Evolutionary conservation across 2,797 vertebrate species (phyloP), one percentile per base, ranked within the genome.

Genomic region (Lacerta bilineata): DNA sequence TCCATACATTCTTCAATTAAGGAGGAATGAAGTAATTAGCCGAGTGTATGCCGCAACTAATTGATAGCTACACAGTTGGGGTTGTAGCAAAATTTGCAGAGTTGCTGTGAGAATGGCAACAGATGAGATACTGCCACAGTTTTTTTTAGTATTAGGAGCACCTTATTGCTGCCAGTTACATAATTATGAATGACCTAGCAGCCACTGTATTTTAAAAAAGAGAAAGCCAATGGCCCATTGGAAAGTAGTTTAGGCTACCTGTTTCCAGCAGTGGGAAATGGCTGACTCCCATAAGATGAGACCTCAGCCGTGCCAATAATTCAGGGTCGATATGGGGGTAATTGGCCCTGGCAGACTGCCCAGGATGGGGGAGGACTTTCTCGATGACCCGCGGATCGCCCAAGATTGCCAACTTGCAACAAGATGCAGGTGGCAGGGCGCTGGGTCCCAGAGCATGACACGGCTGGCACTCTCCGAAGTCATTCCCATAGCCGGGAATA

Each of bases 1-100:
- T 95, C 83, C 74, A 89, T 95, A 92, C 94, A 87, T 94, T 94
- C 93, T 46, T 87, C 93, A 87, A 89, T 93, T 93, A 93, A 91
- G 83, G 69, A 94, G 80, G 93, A 94, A 94, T 95, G 91, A 93
- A 92, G 29, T 94, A 93, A 96, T 95, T 95, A 95, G 91, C 86
- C 83, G 89, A 50, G 25, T 83, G 90, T 71, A 94, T 87, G 78
- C 55, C 88, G 77, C 89, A 83, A 84, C 18, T 89, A 92, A 82
- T 79, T 46, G 17, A 78, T 77, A 87, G 61, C 46, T 86, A 27
- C 27, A 85, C 86, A 79, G 80, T 72, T 72, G 55, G 89, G 92
- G 86, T 90, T 93, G 87, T 94, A 89, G 93, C 88, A 92, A 87
- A 84, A 81, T 93, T 75, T 94, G 69, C 78, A 78, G 78, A 81